phyloP scores from a whole-genome alignment of 2,888 invertebrate species.

The Bombyx huttoni region DNA sequence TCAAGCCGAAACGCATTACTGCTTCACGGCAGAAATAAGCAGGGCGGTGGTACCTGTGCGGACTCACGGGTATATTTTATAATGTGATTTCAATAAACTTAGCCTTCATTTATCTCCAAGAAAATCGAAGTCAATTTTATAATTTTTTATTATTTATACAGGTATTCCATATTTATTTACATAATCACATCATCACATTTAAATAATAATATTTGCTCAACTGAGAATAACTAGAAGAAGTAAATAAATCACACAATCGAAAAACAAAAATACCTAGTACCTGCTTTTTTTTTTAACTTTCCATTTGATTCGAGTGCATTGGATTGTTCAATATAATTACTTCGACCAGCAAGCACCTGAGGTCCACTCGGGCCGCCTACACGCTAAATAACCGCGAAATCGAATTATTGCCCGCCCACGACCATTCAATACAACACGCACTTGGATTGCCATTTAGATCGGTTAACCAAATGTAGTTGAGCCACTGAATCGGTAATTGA shows the following conservation, averaged over 20 bases:
- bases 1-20: no score
- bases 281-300: constrained; percentile 4
- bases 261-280: background rate
- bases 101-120: no score
- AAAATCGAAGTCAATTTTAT: no score
- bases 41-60: no score
- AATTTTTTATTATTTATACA: no score
- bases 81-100: no score
- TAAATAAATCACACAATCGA: background rate
- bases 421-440: constrained; percentile 45
- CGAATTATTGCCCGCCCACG: constrained; percentile 54
- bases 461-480: constrained; percentile 33
- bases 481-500: constrained; percentile 29
- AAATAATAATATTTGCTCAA: no score
- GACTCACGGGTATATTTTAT: no score
- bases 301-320: constrained; percentile 10
- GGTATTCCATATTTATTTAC: no score
- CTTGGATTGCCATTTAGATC: constrained; percentile 36
- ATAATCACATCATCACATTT: no score
- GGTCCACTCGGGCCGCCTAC: constrained; percentile 28
- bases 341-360: constrained; percentile 47
- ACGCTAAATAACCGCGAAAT: constrained; percentile 63
- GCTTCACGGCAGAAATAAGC: no score
- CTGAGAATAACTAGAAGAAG: no score
- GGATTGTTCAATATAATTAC: constrained; percentile 44